Evolutionary conservation across 1,140 invertebrate species (phyloP).

Genomic region (Nilaparvata lugens): DNA sequence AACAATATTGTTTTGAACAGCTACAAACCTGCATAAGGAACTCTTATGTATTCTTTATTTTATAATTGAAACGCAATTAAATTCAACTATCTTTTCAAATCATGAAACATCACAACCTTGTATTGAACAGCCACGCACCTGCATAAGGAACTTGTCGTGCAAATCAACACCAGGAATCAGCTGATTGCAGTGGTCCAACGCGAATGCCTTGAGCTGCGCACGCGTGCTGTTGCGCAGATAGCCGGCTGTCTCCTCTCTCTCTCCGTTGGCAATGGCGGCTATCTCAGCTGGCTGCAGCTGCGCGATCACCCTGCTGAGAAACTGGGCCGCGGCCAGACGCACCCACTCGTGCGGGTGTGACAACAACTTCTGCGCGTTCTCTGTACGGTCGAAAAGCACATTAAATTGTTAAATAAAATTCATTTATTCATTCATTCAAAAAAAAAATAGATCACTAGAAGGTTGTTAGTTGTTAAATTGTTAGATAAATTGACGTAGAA

Average conservation of each 20-base stretch:
- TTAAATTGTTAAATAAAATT: no score
- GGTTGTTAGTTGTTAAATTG: no score
- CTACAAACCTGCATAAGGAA: slow-evolving; percentile 24
- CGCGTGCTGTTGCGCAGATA: slow-evolving; percentile 17
- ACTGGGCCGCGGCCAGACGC: slow-evolving; percentile 58
- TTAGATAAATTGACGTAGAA: background rate
- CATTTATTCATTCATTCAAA: no score
- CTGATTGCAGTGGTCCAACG: slow-evolving; percentile 27
- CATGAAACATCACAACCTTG: no score
- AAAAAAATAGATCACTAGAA: no score
- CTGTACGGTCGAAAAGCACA: slow-evolving; percentile 32
- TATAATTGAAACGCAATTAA: background rate
- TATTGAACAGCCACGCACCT: no score
- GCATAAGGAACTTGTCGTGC: slow-evolving; percentile 33
- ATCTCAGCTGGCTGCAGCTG: slow-evolving; percentile 50
- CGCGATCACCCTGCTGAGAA: slow-evolving; percentile 60
- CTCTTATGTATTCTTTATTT: no score
- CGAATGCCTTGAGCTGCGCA: slow-evolving; percentile 19
- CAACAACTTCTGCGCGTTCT: slow-evolving; percentile 41
- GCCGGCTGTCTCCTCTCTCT: background rate
- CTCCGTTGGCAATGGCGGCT: slow-evolving; percentile 24
- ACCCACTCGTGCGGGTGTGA: slow-evolving; percentile 62
- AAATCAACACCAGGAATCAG: slow-evolving; percentile 37
- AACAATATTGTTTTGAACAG: no score
- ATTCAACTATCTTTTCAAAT: no score